These are phyloP conservation scores for Epizoanthus ramosus DNA, from an alignment of 92 coral and sea anemone species.

Conservation along the genomic window DNA sequence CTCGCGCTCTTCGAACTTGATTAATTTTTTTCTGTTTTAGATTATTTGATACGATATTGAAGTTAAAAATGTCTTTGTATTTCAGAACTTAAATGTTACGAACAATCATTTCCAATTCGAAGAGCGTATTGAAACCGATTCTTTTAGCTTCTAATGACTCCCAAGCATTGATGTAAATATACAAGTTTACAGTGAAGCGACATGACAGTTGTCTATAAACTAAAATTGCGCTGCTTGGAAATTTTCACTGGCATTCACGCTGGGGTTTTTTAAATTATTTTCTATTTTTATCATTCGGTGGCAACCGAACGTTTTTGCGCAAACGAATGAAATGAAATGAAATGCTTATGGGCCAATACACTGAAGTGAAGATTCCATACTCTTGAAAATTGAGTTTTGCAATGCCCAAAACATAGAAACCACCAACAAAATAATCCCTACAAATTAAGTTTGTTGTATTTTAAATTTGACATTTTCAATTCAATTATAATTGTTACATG, in stretches of 20 bases:
- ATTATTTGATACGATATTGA: not conserved
- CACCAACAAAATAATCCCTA: not conserved
- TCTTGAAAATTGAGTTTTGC: no score
- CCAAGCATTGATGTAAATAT: not conserved
- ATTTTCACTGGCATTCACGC: not conserved
- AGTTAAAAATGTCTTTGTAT: not conserved
- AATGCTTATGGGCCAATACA: no score
- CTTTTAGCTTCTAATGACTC: slow-evolving; percentile 27
- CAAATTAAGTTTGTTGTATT: slow-evolving; percentile 5
- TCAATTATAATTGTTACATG: not conserved
- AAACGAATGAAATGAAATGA: no score
- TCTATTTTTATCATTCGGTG: not conserved
- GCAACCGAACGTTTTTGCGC: no score
- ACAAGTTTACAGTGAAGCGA: not conserved
- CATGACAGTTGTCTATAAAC: not conserved
- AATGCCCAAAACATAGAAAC: no score
- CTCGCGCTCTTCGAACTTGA: not conserved
- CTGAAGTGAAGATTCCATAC: no score
- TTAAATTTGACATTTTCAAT: slow-evolving; percentile 5
- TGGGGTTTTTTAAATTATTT: not conserved
- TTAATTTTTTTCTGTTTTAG: slow-evolving; percentile 15
- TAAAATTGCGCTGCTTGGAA: not conserved
- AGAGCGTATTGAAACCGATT: not conserved
- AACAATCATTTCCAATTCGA: slow-evolving; percentile 29
- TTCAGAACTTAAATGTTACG: not conserved